These are phyloP conservation scores for Pipistrellus pygmaeus DNA, from an alignment of 2,797 vertebrate species.

Conservation along the genomic window DNA sequence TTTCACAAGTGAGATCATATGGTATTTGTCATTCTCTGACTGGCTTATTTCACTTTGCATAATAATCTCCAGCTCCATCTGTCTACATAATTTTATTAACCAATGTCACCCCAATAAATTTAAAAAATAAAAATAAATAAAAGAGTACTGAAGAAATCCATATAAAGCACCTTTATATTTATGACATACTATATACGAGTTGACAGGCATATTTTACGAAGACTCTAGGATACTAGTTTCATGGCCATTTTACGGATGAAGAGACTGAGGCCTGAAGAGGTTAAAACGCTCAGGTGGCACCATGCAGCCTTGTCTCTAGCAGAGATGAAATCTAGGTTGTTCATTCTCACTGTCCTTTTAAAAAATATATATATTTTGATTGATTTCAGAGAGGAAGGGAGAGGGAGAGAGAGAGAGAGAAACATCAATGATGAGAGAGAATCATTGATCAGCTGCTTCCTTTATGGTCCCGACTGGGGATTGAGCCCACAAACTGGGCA, in stretches of 20 bases:
- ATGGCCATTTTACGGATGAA: not conserved
- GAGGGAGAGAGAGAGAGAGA: no score
- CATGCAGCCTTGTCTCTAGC: not conserved
- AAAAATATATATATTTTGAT: no score
- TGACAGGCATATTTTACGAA: not conserved
- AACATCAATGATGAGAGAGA: no score
- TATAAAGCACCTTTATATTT: not conserved
- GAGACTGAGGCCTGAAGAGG: not conserved
- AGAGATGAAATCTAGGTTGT: not conserved
- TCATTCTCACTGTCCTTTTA: not conserved
- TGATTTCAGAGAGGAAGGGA: no score
- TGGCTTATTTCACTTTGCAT: not conserved
- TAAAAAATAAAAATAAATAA: not conserved
- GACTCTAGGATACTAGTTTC: not conserved
- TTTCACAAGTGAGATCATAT: not conserved
- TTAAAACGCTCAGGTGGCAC: not conserved
- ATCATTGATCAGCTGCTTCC: no score
- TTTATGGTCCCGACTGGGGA: no score
- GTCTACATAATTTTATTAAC: not conserved
- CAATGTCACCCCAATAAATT: not conserved
- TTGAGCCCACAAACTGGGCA: no score
- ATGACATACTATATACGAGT: not conserved
- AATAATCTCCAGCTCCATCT: not conserved
- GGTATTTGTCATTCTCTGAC: not conserved
- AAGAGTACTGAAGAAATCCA: slow-evolving; percentile 10